Base-by-base conservation (phyloP, 2,113 vertebrate species). In the Gymnobelideus leadbeateri region DNA sequence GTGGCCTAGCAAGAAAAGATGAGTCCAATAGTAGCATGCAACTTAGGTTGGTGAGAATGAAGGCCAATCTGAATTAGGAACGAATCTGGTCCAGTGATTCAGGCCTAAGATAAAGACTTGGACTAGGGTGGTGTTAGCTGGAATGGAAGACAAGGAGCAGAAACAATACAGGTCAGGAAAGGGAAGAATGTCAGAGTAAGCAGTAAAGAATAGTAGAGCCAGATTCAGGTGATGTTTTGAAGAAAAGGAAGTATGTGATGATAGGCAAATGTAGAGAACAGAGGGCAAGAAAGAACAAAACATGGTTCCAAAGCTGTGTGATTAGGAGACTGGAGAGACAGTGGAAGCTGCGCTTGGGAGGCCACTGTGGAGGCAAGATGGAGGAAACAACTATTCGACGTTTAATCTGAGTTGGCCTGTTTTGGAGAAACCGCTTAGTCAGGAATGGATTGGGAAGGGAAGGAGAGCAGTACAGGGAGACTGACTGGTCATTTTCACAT, bases 401-500 rank as follows among this genome's bases (percentile, higher is more conserved):
- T 93, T 95, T 91, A 84, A 90, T 90, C 37, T 54, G 92, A 96
- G 23, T 50, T 37, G 26, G 55, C 68, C 8, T 46, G n/a, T 47
- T 49, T 46, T 46, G 90, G 89, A 95, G 43, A 26, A 94, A 43
- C 90, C 92, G 53, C 43, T 52, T 93, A 68, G 31, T 14, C 61
- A 54, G 55, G 6, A n/a, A 54, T 5, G 57, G 50, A 26, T 31
- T 24, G 51, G 50, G 92, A 0, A 49, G 54, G 93, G 94, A 91
- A 91, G 52, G 90, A 43, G 55, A 31, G 57, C 23, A 43, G 43
- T 28, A 94, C 8, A 51, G 25, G 8, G 7, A 89, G 4, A 84
- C 89, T 92, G 94, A 46, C 49, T 93, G 46, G 26, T 97, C 96
- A 90, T 93, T 61, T 96, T 94, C 91, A 1, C 46, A 21, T 4